These are phyloP conservation scores for Dicerorhinus sumatrensis DNA, from an alignment of 2,113 vertebrate genomes.

Conservation along the genomic window DNA sequence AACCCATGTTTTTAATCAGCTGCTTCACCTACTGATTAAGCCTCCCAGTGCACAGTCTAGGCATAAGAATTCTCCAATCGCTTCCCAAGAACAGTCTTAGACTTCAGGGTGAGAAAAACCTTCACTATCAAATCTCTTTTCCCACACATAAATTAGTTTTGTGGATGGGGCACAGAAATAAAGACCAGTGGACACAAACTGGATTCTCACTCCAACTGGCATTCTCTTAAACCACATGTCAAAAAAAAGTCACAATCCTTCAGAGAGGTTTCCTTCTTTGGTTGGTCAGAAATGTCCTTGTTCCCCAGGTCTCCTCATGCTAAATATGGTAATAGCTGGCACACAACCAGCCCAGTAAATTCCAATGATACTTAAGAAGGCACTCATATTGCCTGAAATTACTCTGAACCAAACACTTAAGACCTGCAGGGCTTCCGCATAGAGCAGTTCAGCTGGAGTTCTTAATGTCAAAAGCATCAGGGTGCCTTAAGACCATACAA, in stretches of 20 bases:
- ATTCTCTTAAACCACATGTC: conserved; percentile 6
- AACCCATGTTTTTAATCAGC: conserved; percentile 9
- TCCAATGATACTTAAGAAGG: conserved; percentile 77
- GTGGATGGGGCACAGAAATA: conserved; percentile 38
- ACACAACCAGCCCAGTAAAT: conserved; percentile 73
- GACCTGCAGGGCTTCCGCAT: conserved; percentile 17
- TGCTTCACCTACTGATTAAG: conserved; percentile 60
- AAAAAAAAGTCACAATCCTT: neutral
- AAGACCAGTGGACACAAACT: neutral
- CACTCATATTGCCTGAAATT: conserved; percentile 73
- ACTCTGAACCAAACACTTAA: conserved; percentile 63
- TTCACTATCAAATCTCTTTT: conserved; percentile 44
- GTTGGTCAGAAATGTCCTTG: conserved; percentile 71
- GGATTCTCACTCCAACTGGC: conserved; percentile 11
- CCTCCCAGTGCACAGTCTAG: neutral
- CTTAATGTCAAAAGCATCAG: conserved; percentile 64
- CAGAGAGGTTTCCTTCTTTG: conserved; percentile 64
- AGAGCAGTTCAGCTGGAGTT: conserved; percentile 37
- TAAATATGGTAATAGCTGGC: conserved; percentile 79
- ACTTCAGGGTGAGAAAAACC: conserved; percentile 31
- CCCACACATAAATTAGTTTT: conserved; percentile 25
- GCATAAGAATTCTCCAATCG: conserved; percentile 19
- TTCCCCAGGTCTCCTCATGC: conserved; percentile 72
- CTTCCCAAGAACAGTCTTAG: conserved; percentile 35
- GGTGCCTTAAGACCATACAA: conserved; percentile 64